Evolutionary conservation across 2,113 vertebrate species (phyloP), one percentile per base, ranked within the genome.

Genomic region (Hippocampus mohnikei): DNA sequence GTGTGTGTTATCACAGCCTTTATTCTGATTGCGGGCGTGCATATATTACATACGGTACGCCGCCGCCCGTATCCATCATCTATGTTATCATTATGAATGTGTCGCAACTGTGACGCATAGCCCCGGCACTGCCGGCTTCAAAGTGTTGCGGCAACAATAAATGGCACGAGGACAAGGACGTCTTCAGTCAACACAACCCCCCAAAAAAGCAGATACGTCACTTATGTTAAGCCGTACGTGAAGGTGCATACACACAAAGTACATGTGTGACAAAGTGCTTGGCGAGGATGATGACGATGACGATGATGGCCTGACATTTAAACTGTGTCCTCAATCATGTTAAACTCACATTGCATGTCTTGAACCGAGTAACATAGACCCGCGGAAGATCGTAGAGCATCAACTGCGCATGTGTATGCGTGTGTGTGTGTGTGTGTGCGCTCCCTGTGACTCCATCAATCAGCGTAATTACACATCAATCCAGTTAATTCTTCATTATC

Each of bases 381-480:
- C 41, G 41, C n/a, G 41, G 81, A 71, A 78, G 72, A 66, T 76
- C 29, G 21, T 77, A 78, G 73, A 62, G 46, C 42, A 33, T 68
- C 21, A 13, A 62, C 71, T 33, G 29, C 59, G 42, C 44, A 65
- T 33, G 70, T 21, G 58, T n/a, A 62, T 56, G 73, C 40, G 46
- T 10, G 29, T 12, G 25, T n/a, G 63, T 63, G 70, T 56, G 55
- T 41, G 33, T 65, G 71, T 68, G 46, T 29, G 67, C 63, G 7
- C 69, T 77, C 65, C 7, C 64, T 69, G 80, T 78, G 80, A 90
- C 82, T 90, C 77, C 81, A 92, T 91, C 89, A 87, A 91, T 91
- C 90, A 91, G 79, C 80, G 84, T 90, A 90, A 90, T 90, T 91
- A 90, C 79, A 84, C 82, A 90, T 92, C 88, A 91, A 90, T 92